Conservation (phyloP, 2,888 invertebrate species). For the Melinaea menophilus region DNA sequence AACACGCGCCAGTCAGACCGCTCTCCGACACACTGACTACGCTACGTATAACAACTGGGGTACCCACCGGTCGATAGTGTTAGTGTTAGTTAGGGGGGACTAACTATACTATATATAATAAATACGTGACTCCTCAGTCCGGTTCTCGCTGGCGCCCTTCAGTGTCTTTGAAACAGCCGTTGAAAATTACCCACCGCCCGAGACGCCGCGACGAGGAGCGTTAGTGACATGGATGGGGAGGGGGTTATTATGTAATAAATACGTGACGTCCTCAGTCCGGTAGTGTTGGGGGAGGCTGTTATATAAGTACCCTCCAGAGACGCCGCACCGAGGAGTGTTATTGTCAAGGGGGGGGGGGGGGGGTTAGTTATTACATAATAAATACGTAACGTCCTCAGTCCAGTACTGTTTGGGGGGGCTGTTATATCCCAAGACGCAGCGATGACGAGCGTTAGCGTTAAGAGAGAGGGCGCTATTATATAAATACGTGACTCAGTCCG, state of each 20-base stretch:
- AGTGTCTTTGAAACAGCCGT: too few relatives aligned
- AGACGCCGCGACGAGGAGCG: constrained; percentile 12
- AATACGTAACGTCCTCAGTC: too few relatives aligned
- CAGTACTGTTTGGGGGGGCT: too few relatives aligned
- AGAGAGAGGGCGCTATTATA: constrained; percentile 21
- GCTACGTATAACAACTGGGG: constrained; percentile 71
- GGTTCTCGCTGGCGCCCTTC: too few relatives aligned
- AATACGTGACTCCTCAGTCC: constrained; percentile 14
- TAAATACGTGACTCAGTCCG: too few relatives aligned
- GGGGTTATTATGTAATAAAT: constrained; percentile 1
- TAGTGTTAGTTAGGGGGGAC: too few relatives aligned
- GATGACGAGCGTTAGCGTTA: background rate
- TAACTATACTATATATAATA: too few relatives aligned
- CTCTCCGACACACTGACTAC: constrained; percentile 76
- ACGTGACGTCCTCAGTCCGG: too few relatives aligned
- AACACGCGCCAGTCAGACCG: constrained; percentile 41
- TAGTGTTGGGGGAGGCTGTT: too few relatives aligned
- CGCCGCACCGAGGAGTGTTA: constrained; percentile 16
- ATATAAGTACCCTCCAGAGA: background rate
- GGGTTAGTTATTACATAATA: constrained; percentile 7
- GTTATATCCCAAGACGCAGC: too few relatives aligned
- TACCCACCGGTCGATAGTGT: constrained; percentile 56
- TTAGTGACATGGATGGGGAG: constrained; percentile 16
- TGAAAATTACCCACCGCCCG: constrained; percentile 56
- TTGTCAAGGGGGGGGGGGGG: constrained; percentile 13